Evolutionary conservation across 2,888 invertebrate genomes (phyloP), one percentile per base, ranked within the genome.

Genomic region (Craniophora ligustri): DNA sequence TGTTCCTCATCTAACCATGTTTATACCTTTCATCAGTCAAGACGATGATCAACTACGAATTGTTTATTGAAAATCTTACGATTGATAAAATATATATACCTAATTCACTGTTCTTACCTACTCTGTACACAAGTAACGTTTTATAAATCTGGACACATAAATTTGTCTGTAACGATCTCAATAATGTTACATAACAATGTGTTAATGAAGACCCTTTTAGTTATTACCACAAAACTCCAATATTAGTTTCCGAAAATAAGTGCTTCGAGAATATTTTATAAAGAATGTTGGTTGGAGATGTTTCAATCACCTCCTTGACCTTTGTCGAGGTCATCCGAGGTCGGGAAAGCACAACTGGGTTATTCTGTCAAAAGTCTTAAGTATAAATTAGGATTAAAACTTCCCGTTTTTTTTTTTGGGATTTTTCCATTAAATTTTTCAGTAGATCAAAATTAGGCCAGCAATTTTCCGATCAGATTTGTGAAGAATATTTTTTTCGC

Each of bases 181-280:
- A 48, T 23, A 55, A 55, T 67, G 30, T 42, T 39, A 11, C 19
- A 38, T 40, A 54, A 67, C 63, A 55, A 67, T 64, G 49, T 68
- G 49, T 21, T 68, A 68, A 67, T 67, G 35, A 65, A 63, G 50
- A 68, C 64, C 65, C 50, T 35, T 62, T 38, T 14, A 31, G 42
- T 13, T 35, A 41, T 45, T 28, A 57, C 45, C 44, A 42, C 35
- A 34, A 47, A 67, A 45, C 44, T 56, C 40, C 46, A 15, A 47
- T 44, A 67, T 44, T 44, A 51, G 44, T 47, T 68, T 7, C 11
- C 19, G 5, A 48, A 67, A 51, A 41, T 57, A 55, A 48, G 47
- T 56, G 28, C 32, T 21, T 32, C 49, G 18, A 26, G 11, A 44
- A 47, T 21, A 32, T 35, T 57, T 68, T 21, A 48, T 35, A 11